Evolutionary conservation across 2,113 vertebrate genomes (phyloP).

Genomic region (Podarcis raffonei): DNA sequence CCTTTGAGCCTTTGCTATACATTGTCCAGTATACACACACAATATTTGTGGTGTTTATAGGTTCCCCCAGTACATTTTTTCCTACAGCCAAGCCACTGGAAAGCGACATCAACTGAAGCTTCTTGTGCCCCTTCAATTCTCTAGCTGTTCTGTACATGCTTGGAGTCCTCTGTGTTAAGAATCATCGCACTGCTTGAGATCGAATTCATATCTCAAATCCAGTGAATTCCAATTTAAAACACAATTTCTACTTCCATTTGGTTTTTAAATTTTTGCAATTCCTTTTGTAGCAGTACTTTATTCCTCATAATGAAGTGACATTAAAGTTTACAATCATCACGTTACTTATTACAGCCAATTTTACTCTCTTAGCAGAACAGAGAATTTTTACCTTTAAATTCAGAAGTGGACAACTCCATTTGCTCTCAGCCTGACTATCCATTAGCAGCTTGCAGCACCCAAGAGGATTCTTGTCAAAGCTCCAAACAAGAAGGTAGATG

Average conservation of each 20-base stretch:
- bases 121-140: neutral
- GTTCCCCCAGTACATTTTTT: no score
- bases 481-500: constrained; percentile 56
- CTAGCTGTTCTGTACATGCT: neutral
- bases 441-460: neutral
- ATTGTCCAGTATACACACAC: neutral
- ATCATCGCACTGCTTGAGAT: neutral
- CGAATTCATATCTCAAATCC: accelerated
- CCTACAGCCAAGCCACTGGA: neutral
- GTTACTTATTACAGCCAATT: neutral
- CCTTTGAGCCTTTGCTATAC: neutral
- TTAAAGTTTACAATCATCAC: accelerated
- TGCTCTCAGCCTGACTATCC: neutral
- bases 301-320: neutral
- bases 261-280: neutral
- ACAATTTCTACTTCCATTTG: neutral
- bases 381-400: constrained; percentile 43
- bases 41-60: neutral
- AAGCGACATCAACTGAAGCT: neutral
- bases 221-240: neutral
- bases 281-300: neutral
- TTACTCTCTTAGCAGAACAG: constrained; percentile 24
- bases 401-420: constrained; percentile 31
- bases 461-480: neutral
- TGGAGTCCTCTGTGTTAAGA: neutral